Evolutionary conservation across 2,888 invertebrate species (phyloP), one percentile per base, ranked within the genome.

Genomic region (Icerya purchasi): DNA sequence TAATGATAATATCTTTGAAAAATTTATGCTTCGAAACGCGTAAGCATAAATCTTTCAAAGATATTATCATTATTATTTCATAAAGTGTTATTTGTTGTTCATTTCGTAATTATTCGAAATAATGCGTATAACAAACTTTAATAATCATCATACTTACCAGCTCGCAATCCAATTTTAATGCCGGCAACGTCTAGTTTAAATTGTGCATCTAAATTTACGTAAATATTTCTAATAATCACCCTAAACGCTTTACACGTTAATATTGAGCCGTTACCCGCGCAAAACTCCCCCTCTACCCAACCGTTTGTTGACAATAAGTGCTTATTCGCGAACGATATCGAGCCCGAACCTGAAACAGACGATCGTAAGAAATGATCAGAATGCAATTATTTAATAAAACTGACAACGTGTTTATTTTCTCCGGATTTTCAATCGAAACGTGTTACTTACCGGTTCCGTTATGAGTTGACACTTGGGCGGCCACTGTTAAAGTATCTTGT

Each of bases 221-320:
- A 88, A 71, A 84, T 78, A 67, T 83, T 73, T 65, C 81, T 79
- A 0, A 82, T 81, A 53, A 90, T 69, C 14, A 83, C 82, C 60
- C 86, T 76, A 68, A 86, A 63, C 50, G 60, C 54, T 72, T 88
- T 89, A 2, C 90, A 71, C 0, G 85, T 83, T 54, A 88, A 66
- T 0, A 81, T 74, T 1, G 89, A 83, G 0, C 91, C 91, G 72
- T 84, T 87, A 1, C 92, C 92, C 57, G 85, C 87, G 1, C 86
- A 84, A 58, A 85, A 71, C 69, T 90, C 90, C 14, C 87, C 72
- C 74, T 94, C 93, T 2, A 86, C 77, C 90, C 91, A 92, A 18
- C 88, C 84, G 70, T 83, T 85, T 58, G 88, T 83, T 0, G 86
- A 84, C 59, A 86, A 77, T 18, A 90, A 75, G 66, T 88, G 78